phyloP scores from a whole-genome alignment of 2,113 vertebrate species.

The Fulmarus glacialis region DNA sequence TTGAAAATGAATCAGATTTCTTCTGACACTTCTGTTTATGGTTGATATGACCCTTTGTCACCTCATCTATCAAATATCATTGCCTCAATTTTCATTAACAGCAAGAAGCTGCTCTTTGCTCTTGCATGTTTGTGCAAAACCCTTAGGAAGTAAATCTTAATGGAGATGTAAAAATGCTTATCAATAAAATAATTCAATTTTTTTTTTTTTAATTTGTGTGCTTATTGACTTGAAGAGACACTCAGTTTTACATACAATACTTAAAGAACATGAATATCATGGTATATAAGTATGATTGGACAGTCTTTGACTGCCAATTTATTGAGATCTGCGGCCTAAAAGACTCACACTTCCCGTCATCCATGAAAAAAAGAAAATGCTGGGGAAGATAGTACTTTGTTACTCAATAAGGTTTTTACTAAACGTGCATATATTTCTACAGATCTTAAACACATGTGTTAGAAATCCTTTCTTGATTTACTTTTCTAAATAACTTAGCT shows the following conservation, averaged over 20 bases:
- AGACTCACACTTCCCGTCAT: background rate
- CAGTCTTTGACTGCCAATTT: background rate
- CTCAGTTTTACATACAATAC: background rate
- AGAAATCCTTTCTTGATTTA: background rate
- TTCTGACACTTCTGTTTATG: background rate
- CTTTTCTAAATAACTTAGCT: background rate
- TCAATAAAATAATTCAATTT: background rate
- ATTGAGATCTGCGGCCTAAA: background rate
- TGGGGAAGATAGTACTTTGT: background rate
- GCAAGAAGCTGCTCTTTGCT: background rate
- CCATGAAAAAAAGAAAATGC: background rate
- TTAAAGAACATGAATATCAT: background rate
- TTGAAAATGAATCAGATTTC: background rate
- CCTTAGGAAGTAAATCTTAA: background rate
- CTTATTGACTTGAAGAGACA: background rate
- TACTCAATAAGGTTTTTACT: background rate
- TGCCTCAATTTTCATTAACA: background rate
- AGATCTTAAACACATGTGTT: background rate
- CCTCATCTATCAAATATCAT: background rate
- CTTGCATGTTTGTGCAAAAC: background rate
- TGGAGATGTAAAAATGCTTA: background rate
- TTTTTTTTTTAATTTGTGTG: rapidly evolving
- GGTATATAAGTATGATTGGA: background rate
- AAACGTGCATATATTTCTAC: background rate
- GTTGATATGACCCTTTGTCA: background rate